Evolutionary conservation across 2,113 vertebrate genomes (phyloP).

Genomic region (Phyllopteryx taeniolatus): DNA sequence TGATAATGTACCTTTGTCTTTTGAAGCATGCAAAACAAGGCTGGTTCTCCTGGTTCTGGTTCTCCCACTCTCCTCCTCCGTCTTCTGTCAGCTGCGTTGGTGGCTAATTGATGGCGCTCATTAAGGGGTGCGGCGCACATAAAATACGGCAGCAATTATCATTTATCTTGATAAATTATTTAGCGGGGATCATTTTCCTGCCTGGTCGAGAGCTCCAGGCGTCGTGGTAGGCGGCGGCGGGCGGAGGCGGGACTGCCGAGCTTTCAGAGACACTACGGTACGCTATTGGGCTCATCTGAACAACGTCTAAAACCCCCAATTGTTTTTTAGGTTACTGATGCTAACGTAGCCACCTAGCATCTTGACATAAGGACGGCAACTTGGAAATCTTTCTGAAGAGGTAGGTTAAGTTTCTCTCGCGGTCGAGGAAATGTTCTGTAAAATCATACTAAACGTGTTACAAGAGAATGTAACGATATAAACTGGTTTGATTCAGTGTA

Average conservation of each 20-base stretch:
- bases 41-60: not conserved
- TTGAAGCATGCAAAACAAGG: not conserved
- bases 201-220: slow-evolving; percentile 75
- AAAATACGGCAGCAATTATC: slow-evolving; percentile 92
- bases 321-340: not conserved
- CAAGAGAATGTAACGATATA: no score
- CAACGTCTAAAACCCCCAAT: not conserved
- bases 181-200: slow-evolving; percentile 90
- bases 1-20: not conserved
- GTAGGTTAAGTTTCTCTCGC: no score
- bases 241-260: slow-evolving; percentile 29
- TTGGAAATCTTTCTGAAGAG: no score
- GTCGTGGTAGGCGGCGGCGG: slow-evolving; percentile 56
- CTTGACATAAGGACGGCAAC: no score
- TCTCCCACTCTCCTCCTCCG: slow-evolving; percentile 16
- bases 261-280: slow-evolving; percentile 56
- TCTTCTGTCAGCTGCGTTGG: slow-evolving; percentile 85
- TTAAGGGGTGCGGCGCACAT: slow-evolving; percentile 82
- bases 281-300: not conserved
- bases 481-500: no score
- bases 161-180: slow-evolving; percentile 99
- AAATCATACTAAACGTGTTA: no score
- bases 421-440: no score
- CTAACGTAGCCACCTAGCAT: not conserved
- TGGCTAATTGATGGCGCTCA: slow-evolving; percentile 97